Evolutionary conservation across 2,888 invertebrate genomes (phyloP), one percentile per base, ranked within the genome.

Genomic region (Augochlorella aurata): DNA sequence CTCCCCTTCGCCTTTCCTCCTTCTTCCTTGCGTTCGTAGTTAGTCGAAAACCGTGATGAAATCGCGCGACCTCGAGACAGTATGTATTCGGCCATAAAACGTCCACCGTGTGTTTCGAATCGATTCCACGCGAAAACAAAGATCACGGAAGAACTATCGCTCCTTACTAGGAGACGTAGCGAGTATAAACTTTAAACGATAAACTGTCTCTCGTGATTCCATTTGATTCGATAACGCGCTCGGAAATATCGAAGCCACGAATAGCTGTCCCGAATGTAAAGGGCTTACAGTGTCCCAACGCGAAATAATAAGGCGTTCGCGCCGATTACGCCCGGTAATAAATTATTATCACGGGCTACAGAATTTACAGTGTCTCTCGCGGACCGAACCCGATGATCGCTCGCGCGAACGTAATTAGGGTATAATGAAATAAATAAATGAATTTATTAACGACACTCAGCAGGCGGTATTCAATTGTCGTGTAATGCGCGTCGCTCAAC

Each of bases 101-200:
- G 29, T 74, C 45, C n/a, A 9, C n/a, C n/a, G n/a, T 10, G 38
- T 71, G 52, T 54, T 45, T 45, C 21, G 73, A 70, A 79, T 81
- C 79, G 79, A 79, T 79, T 71, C 50, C 61, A 21, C 44, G 7
- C 49, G 2, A n/a, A 21, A 50, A 65, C 74, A 61, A 70, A 65
- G 58, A 70, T 74, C 24, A 65, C 70, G 49, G 45, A 24, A 74
- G 74, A 44, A 29, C 54, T 74, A 58, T 50, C 74, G 66, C 67
- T 71, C 47, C 66, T 24, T 66, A 47, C 29, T 14, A 29, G 38
- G 58, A 77, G 54, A 47, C 79, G 58, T 50, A 24, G 44, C 18
- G 29, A 50, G 79, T 65, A 81, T 71, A 81, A 70, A 81, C 45
- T 79, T 75, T 70, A 74, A 68, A 74, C 61, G 70, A 79, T 79